Percentiles rank a stretch among this genome's conserved stretches.
phyloP scores from a whole-genome alignment of 2,797 vertebrate genomes.

The Muscicapa comitata region DNA sequence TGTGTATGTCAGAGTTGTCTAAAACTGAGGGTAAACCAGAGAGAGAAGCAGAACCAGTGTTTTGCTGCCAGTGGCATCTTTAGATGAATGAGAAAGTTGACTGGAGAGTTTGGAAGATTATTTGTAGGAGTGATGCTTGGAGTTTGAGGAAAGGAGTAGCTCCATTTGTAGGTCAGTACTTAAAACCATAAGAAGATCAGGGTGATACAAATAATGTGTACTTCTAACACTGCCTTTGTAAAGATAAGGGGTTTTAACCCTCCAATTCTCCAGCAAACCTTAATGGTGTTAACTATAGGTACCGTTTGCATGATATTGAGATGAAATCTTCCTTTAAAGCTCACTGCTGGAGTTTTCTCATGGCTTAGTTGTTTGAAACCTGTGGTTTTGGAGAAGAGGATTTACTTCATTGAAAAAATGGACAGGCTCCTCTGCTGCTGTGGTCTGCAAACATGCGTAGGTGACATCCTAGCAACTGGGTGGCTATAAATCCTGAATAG shows the following conservation, averaged over 20 bases:
- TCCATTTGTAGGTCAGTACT: slow-evolving; percentile 22
- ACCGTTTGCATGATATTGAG: background rate
- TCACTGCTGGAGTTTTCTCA: background rate
- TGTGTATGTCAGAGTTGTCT: background rate
- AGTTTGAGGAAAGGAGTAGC: background rate
- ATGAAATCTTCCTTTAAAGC: background rate
- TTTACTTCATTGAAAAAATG: background rate
- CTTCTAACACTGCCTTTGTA: background rate
- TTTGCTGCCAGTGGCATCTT: background rate
- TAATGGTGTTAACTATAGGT: background rate
- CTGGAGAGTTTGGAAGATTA: background rate
- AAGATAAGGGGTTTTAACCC: background rate
- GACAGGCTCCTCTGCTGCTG: background rate
- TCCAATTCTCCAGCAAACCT: background rate
- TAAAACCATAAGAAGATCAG: background rate
- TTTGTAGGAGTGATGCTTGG: background rate
- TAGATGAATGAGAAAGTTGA: background rate
- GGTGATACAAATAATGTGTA: background rate
- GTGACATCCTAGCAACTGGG: background rate
- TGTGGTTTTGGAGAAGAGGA: background rate
- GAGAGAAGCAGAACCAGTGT: background rate
- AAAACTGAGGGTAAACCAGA: background rate
- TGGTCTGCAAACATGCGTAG: background rate
- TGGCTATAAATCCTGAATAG: background rate
- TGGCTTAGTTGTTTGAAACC: background rate